Base-by-base conservation (phyloP, 2,113 vertebrate genomes). In the Oncorhynchus masou region DNA sequence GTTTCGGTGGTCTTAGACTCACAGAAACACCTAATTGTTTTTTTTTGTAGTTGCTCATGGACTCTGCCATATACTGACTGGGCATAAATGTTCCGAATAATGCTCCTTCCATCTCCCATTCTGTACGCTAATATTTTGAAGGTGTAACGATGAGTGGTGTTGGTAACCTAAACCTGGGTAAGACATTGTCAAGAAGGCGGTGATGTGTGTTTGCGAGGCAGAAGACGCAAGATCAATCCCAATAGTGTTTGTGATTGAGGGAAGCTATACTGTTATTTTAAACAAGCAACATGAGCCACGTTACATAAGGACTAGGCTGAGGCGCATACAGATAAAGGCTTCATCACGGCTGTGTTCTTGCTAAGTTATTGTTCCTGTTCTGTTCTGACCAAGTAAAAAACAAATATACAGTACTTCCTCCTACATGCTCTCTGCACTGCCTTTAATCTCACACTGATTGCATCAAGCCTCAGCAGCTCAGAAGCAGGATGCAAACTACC, bases 381-480 rank as follows among this genome's bases (percentile, higher is more conserved):
- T 54, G 16, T 54, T 54, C 51, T 54, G 51, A 54, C 51, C 51
- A 54, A 54, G 12, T 54, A 54, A 19, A 54, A 54, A 54, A 15
- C 51, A 45, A 45, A 45, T 9, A 19, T 19, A 19, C 51, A 54
- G 51, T 19, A 19, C 51, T 54, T 54, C 51, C 51, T 54, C 16
- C 51, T 3, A 45, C 16, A 16, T 27, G 1, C 2, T 9, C 13
- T 15, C 15, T 24, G 66, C 11, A 1, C 8, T 34, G 54, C 51
- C 20, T 72, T 66, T 25, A 9, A 69, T 80, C 78, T 78, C 59
- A 45, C 51, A 54, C 51, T 54, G 12, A 54, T 54, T 19, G 39
- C 39, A 45, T 45, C 39, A 45, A 45, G 39, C 39, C 39, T 45
- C 16, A 62, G 59, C 59, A 62, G 59, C 59, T 62, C 20, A 34